Conservation (phyloP, 2,113 vertebrate species). For the Heterochromis multidens region DNA sequence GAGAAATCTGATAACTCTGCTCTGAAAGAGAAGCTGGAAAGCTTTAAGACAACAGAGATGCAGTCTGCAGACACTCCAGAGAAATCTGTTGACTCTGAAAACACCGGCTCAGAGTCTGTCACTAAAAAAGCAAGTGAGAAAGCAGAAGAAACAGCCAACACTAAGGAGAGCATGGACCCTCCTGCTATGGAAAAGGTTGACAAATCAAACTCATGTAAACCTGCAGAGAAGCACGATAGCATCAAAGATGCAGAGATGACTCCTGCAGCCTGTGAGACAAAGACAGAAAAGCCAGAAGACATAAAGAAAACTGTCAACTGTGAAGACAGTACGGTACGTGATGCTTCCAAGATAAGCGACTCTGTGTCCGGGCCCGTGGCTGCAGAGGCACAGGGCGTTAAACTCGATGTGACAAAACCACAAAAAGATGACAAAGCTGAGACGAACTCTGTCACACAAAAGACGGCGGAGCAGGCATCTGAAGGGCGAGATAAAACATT, state of each 20-base stretch:
- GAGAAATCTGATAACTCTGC: not conserved
- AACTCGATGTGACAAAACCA: not conserved
- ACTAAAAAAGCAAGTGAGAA: not conserved
- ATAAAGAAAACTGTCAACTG: not conserved
- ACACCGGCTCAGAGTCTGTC: accelerated
- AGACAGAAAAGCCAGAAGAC: not conserved
- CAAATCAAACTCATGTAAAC: not conserved
- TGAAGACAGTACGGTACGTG: not conserved
- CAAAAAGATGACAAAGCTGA: not conserved
- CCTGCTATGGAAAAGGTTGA: not conserved
- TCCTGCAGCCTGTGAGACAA: not conserved
- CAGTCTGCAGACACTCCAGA: not conserved
- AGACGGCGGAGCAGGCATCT: not conserved
- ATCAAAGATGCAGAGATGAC: not conserved
- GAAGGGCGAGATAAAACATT: not conserved
- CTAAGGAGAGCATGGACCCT: not conserved
- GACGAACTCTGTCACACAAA: not conserved
- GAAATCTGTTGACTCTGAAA: not conserved
- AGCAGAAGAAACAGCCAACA: not conserved
- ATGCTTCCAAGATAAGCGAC: not conserved
- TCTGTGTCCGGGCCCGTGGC: not conserved
- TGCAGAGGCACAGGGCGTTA: not conserved
- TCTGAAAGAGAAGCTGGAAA: not conserved
- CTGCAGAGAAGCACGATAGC: not conserved
- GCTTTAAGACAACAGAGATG: not conserved